phyloP scores from a whole-genome alignment of 2,888 invertebrate species.

The Eupithecia pulchellata region DNA sequence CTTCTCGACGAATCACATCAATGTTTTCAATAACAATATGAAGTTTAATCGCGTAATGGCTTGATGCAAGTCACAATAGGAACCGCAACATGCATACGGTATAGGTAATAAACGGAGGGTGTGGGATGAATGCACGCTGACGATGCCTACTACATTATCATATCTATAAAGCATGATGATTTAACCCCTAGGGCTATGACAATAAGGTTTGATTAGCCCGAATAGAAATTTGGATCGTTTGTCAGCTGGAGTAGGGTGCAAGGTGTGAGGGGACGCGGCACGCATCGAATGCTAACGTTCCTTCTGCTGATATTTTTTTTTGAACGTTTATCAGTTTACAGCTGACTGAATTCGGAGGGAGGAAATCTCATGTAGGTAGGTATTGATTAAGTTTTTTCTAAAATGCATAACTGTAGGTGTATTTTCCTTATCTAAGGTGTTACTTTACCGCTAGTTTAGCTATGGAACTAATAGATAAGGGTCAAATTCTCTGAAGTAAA shows the following conservation, averaged over 20 bases:
- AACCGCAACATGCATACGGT: constrained; percentile 80
- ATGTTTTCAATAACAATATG: constrained; percentile 64
- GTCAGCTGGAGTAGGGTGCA: constrained; percentile 78
- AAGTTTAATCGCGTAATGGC: constrained; percentile 80
- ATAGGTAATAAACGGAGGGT: constrained; percentile 80
- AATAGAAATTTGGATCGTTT: constrained; percentile 55
- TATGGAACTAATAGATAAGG: not conserved
- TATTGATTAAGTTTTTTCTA: constrained; percentile 1
- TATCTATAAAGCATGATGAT: constrained; percentile 47
- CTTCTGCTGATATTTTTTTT: constrained; percentile 65
- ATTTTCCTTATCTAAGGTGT: not conserved
- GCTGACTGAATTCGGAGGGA: constrained; percentile 52
- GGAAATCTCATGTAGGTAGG: constrained; percentile 1
- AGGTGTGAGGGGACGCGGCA: constrained; percentile 69
- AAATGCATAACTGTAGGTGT: not conserved
- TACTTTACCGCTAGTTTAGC: not conserved
- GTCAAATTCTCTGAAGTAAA: not conserved
- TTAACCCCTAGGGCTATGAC: constrained; percentile 55
- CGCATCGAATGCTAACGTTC: constrained; percentile 63
- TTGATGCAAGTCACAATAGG: constrained; percentile 74
- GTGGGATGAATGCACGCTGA: constrained; percentile 77
- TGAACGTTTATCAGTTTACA: constrained; percentile 67
- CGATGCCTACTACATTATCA: constrained; percentile 52
- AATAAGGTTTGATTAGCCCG: constrained; percentile 52
- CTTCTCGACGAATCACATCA: constrained; percentile 52